These are phyloP conservation scores for Acronicta aceris DNA, from an alignment of 2,888 invertebrate species.

Conservation along the genomic window DNA sequence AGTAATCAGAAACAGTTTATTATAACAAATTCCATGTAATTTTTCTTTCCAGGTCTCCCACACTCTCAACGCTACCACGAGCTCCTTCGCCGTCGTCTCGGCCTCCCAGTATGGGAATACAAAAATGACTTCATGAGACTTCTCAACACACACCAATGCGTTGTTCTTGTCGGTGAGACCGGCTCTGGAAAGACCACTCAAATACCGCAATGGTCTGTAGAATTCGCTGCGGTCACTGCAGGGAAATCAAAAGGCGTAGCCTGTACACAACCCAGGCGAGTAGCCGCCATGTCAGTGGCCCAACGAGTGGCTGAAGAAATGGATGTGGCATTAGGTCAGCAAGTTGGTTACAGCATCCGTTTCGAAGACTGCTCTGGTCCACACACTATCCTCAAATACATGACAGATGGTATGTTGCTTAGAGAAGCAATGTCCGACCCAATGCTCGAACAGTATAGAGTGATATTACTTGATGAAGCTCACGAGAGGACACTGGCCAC, in stretches of 20 bases:
- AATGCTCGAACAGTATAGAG: conserved; percentile 98
- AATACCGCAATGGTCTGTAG: conserved; percentile 94
- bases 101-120: conserved; percentile 99
- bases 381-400: conserved; percentile 98
- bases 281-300: conserved; percentile 99
- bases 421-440: conserved; percentile 99
- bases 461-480: conserved; percentile 98
- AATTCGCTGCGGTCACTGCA: conserved; percentile 78
- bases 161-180: conserved; percentile 99
- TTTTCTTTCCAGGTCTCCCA: conserved; percentile 89
- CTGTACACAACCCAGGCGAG: conserved; percentile 98
- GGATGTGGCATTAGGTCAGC: conserved; percentile 96
- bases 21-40: background rate
- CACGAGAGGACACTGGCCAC: conserved; percentile 99
- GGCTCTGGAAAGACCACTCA: conserved; percentile 99
- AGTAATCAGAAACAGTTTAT: too few relatives aligned
- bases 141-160: conserved; percentile 97
- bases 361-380: conserved; percentile 99
- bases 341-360: conserved; percentile 93
- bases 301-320: conserved; percentile 99
- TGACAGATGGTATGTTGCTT: conserved; percentile 99
- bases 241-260: conserved; percentile 91
- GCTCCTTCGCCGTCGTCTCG: conserved; percentile 95
- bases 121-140: conserved; percentile 98
- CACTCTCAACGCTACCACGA: conserved; percentile 97